Evolutionary conservation across 2,888 invertebrate species (phyloP).

Genomic region (Watsonalla cultraria): DNA sequence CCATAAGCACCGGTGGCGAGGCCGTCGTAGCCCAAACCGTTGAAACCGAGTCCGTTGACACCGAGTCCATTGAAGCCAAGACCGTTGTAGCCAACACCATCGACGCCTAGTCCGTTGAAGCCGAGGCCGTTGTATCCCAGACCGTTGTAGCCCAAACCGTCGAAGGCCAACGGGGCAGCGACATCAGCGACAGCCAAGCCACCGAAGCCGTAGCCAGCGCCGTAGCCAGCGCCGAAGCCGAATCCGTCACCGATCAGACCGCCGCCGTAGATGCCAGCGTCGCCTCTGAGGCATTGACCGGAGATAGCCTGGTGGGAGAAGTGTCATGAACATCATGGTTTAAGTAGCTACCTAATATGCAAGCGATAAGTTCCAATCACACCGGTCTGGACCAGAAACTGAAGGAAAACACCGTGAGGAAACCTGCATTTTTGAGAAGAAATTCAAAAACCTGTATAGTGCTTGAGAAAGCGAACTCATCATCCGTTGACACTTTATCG

Average conservation of each 20-base stretch:
- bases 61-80: not conserved
- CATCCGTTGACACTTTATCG: too few relatives aligned
- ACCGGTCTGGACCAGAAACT: too few relatives aligned
- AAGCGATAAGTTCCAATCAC: too few relatives aligned
- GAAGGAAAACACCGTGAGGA: too few relatives aligned
- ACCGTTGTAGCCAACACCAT: not conserved
- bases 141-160: conserved; percentile 6
- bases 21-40: not conserved
- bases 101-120: conserved; percentile 1
- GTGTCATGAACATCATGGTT: not conserved
- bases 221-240: not conserved
- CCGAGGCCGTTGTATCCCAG: conserved; percentile 9
- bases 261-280: not conserved
- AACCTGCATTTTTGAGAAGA: too few relatives aligned
- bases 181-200: too few relatives aligned
- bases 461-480: too few relatives aligned
- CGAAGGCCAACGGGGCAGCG: not conserved
- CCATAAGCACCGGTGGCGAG: not conserved
- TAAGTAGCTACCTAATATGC: too few relatives aligned
- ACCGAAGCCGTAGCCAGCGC: too few relatives aligned
- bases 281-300: conserved; percentile 13
- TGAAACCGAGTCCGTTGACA: not conserved
- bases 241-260: not conserved
- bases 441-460: too few relatives aligned
- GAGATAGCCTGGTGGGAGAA: conserved; percentile 7